Conservation (phyloP, 2,113 vertebrate species). For the Hippolais icterina region DNA sequence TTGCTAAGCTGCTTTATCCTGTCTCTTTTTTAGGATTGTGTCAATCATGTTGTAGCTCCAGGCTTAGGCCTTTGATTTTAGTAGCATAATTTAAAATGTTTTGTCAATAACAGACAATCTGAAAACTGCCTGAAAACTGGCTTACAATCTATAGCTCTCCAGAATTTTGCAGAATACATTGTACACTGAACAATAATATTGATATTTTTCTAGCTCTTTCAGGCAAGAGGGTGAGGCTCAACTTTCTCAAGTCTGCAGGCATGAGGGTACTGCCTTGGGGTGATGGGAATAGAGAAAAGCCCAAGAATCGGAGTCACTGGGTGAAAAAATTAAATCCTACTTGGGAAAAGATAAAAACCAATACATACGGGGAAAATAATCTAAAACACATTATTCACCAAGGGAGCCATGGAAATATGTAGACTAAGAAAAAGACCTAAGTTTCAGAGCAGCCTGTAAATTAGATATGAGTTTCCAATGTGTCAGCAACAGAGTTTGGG, state of each 20-base stretch:
- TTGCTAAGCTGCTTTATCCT: background rate
- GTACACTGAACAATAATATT: background rate
- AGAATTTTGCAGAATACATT: background rate
- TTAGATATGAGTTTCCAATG: background rate
- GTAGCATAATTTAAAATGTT: background rate
- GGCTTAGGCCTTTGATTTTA: background rate
- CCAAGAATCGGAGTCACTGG: background rate
- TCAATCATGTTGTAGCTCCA: background rate
- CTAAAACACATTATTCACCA: background rate
- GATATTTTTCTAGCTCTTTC: background rate
- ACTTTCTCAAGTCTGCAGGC: background rate
- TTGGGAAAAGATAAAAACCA: background rate
- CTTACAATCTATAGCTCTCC: background rate
- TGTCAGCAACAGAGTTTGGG: background rate
- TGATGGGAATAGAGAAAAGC: background rate
- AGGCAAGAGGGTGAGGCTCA: background rate
- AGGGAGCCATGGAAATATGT: background rate
- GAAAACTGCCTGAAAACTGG: background rate
- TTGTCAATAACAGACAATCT: background rate
- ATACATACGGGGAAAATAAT: background rate
- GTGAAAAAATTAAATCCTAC: background rate
- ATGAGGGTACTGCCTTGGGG: background rate
- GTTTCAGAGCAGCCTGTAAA: background rate
- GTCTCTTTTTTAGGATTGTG: background rate
- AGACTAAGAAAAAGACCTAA: background rate